Conservation (phyloP, 2,113 vertebrate species). For the Panurus biarmicus region DNA sequence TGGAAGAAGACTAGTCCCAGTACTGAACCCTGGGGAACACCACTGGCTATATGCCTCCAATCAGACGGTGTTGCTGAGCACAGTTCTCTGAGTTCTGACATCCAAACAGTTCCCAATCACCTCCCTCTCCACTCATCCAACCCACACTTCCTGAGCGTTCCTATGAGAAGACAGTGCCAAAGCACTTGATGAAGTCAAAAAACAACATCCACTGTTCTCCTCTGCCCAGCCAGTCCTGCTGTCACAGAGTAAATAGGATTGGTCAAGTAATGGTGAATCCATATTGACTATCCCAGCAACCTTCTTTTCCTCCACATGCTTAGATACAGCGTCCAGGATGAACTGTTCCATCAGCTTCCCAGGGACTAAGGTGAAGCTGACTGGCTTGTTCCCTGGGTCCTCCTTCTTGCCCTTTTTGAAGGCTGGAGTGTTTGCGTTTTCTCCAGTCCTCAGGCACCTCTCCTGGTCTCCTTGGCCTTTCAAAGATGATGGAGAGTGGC, state of each 20-base stretch:
- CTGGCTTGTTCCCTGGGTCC: not conserved
- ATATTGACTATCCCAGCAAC: not conserved
- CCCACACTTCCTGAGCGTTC: not conserved
- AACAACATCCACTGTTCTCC: not conserved
- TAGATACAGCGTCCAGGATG: not conserved
- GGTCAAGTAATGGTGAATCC: not conserved
- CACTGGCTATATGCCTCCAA: not conserved
- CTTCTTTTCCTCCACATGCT: not conserved
- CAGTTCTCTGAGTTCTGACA: too few relatives aligned
- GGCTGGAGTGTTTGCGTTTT: not conserved
- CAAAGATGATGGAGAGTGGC: not conserved
- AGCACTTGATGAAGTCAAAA: not conserved
- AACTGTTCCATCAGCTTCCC: not conserved
- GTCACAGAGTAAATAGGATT: not conserved
- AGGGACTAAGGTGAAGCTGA: not conserved
- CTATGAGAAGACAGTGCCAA: not conserved
- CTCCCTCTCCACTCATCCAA: not conserved
- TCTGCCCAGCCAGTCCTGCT: not conserved
- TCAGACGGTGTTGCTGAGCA: accelerated
- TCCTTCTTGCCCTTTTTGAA: not conserved
- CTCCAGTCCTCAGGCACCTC: too few relatives aligned
- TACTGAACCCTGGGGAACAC: too few relatives aligned
- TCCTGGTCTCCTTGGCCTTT: too few relatives aligned
- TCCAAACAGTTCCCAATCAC: not conserved
- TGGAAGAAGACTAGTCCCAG: not conserved